Percentiles rank a stretch among this genome's conserved stretches.
phyloP scores from a whole-genome alignment of 1,140 invertebrate species.

The Potamilus streckersoni region DNA sequence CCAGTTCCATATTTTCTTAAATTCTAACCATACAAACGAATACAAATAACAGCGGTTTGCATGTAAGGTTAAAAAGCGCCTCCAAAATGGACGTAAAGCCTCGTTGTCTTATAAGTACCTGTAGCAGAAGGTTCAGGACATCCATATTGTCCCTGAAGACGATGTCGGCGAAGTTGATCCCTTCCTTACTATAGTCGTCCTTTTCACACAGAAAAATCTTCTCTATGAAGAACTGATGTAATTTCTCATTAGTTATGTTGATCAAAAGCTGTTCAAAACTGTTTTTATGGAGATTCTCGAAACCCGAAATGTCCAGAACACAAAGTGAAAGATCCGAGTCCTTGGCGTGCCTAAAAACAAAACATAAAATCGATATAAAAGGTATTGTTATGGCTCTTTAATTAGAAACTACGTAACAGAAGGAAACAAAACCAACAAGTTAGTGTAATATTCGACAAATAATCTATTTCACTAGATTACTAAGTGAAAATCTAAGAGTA shows the following conservation, averaged over 20 bases:
- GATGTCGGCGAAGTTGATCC: slow-evolving; percentile 74
- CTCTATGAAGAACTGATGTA: slow-evolving; percentile 84
- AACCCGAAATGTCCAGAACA: slow-evolving; percentile 53
- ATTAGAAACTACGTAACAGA: no score
- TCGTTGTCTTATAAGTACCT: slow-evolving; percentile 6
- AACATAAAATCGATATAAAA: background rate
- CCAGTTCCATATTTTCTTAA: no score
- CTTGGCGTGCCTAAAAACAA: background rate
- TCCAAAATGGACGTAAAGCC: background rate
- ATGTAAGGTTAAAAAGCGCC: background rate
- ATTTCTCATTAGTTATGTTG: slow-evolving; percentile 55
- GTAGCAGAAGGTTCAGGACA: slow-evolving; percentile 29
- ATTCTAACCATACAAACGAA: no score
- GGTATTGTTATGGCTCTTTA: background rate
- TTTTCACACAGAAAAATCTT: slow-evolving; percentile 84
- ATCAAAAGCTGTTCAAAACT: slow-evolving; percentile 54
- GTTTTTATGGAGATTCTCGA: slow-evolving; percentile 71
- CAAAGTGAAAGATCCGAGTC: slow-evolving; percentile 9
- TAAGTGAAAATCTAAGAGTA: no score
- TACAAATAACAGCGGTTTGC: background rate
- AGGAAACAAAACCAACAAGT: no score
- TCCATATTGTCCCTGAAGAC: slow-evolving; percentile 81
- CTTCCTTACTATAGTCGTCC: slow-evolving; percentile 82
- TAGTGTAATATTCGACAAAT: no score
- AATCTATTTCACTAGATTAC: no score